Evolutionary conservation across 2,113 vertebrate species (phyloP).

Genomic region (Catharus fuscescens): DNA sequence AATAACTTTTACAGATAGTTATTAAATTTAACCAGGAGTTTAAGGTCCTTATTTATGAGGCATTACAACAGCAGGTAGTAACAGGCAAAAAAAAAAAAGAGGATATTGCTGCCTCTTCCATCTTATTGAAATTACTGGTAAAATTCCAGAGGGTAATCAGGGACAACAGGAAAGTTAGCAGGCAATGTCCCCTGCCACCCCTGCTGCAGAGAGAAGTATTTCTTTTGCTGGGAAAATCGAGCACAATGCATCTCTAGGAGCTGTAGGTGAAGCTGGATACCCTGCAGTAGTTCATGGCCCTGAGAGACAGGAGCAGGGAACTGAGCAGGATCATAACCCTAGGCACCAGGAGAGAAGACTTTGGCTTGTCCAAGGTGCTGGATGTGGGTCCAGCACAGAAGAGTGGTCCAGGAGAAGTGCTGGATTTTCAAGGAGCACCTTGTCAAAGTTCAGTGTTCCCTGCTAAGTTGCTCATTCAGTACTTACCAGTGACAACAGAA

Average conservation of each 20-base stretch:
- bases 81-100: not conserved
- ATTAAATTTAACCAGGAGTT: not conserved
- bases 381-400: not conserved
- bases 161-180: not conserved
- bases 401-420: not conserved
- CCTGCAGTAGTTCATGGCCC: not conserved
- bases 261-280: not conserved
- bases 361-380: not conserved
- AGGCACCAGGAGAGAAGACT: not conserved
- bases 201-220: rapidly evolving
- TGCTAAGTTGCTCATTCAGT: rapidly evolving
- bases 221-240: not conserved
- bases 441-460: not conserved
- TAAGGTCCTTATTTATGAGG: not conserved
- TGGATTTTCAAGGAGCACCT: not conserved
- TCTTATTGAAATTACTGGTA: not conserved
- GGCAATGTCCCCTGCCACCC: not conserved
- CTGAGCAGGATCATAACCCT: not conserved
- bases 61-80: not conserved
- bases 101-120: not conserved
- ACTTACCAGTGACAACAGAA: not conserved
- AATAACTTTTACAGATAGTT: not conserved
- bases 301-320: not conserved
- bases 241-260: not conserved
- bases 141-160: not conserved